phyloP scores from a whole-genome alignment of 2,888 invertebrate genomes.

The Tetramorium bicarinatum region DNA sequence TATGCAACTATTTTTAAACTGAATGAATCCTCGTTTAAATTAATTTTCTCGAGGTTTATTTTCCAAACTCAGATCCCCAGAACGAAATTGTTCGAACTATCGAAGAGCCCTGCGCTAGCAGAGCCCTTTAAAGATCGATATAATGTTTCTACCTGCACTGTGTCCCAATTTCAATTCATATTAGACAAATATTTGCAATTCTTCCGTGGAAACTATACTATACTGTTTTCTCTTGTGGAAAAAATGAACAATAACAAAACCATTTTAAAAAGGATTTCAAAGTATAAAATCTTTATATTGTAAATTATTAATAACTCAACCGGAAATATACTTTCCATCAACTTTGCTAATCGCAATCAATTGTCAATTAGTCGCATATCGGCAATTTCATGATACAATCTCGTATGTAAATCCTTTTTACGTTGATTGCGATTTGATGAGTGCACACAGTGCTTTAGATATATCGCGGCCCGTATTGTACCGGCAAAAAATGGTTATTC shows the following conservation, averaged over 20 bases:
- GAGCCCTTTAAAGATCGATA: not conserved
- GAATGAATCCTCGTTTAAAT: not conserved
- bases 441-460: not conserved
- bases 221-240: not conserved
- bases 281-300: not conserved
- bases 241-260: not conserved
- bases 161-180: not conserved
- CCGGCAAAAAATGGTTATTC: not conserved
- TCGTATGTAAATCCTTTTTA: constrained; percentile 1
- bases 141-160: constrained; percentile 17
- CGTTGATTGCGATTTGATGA: constrained; percentile 26
- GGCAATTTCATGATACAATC: not conserved
- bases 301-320: not conserved
- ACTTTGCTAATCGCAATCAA: constrained; percentile 10
- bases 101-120: not conserved
- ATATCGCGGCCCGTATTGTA: not conserved
- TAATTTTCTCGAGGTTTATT: not conserved
- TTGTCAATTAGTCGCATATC: not conserved
- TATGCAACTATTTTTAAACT: not conserved
- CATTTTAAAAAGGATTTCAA: not conserved
- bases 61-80: not conserved
- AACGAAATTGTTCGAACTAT: not conserved
- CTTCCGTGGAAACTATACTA: not conserved
- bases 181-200: not conserved
- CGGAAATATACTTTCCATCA: not conserved